Evolutionary conservation across 2,797 vertebrate genomes (phyloP).

Genomic region (Falco berigora): DNA sequence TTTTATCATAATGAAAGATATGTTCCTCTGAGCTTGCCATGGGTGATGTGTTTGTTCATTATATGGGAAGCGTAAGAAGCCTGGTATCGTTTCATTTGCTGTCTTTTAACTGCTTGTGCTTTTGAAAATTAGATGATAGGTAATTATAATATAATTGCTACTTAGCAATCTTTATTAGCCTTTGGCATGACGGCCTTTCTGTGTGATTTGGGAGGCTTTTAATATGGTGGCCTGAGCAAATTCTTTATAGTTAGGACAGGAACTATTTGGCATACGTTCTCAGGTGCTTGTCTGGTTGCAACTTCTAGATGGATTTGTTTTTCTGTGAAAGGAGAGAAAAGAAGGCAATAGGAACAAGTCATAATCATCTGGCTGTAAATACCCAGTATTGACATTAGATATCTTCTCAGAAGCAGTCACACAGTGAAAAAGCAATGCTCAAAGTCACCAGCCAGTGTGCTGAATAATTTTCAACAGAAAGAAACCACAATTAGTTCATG

Average conservation of each 20-base stretch:
- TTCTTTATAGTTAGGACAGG: background rate
- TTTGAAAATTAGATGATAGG: conserved; percentile 32
- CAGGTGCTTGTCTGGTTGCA: background rate
- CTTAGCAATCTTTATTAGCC: conserved; percentile 51
- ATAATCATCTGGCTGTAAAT: background rate
- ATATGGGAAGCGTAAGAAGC: background rate
- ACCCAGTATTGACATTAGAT: background rate
- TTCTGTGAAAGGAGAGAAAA: background rate
- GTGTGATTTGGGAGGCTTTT: background rate
- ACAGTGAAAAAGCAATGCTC: background rate
- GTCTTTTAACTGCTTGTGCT: conserved; percentile 35
- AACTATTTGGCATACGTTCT: background rate
- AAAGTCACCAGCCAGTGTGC: background rate
- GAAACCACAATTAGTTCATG: background rate
- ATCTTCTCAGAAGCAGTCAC: background rate
- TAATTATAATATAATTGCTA: conserved; percentile 47
- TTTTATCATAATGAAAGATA: conserved; percentile 26
- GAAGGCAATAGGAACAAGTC: background rate
- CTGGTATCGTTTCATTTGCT: conserved; percentile 28
- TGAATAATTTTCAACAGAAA: background rate
- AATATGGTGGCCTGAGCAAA: background rate
- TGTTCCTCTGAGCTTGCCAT: conserved; percentile 18
- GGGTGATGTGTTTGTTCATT: conserved; percentile 51
- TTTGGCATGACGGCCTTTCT: conserved; percentile 16
- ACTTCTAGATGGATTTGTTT: background rate